phyloP scores from a whole-genome alignment of 2,113 vertebrate genomes.

The Amblyopsis rosae region DNA sequence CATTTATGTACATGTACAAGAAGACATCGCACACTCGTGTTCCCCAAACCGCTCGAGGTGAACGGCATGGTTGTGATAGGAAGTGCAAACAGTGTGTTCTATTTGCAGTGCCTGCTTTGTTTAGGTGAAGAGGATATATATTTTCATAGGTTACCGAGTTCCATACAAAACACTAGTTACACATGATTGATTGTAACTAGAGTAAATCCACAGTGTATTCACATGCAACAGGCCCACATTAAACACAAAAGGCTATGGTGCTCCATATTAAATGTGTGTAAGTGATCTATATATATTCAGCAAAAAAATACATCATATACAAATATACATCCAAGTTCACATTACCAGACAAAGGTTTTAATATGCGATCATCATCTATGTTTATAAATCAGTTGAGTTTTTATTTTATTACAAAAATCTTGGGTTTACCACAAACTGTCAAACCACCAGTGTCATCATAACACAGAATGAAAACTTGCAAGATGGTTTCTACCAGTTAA shows the following conservation, averaged over 20 bases:
- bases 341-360: conserved; percentile 8
- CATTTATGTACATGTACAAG: conserved; percentile 14
- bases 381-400: conserved; percentile 35
- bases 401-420: conserved; percentile 7
- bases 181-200: neutral
- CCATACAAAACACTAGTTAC: conserved; percentile 2
- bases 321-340: neutral
- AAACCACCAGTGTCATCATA: conserved; percentile 1
- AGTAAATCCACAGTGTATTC: neutral
- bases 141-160: conserved; percentile 22
- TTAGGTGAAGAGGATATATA: conserved; percentile 12
- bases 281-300: neutral
- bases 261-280: neutral
- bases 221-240: neutral
- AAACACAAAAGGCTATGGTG: neutral
- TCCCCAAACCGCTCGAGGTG: conserved; percentile 16
- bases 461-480: too few species aligned
- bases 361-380: conserved; percentile 41
- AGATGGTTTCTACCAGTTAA: too few species aligned
- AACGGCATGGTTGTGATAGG: conserved; percentile 42
- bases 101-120: conserved; percentile 10
- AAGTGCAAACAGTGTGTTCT: conserved; percentile 37
- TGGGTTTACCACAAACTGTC: neutral
- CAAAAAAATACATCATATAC: neutral
- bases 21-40: neutral